Conservation (phyloP, 2,888 invertebrate genomes). For the Anticlea derivata region DNA sequence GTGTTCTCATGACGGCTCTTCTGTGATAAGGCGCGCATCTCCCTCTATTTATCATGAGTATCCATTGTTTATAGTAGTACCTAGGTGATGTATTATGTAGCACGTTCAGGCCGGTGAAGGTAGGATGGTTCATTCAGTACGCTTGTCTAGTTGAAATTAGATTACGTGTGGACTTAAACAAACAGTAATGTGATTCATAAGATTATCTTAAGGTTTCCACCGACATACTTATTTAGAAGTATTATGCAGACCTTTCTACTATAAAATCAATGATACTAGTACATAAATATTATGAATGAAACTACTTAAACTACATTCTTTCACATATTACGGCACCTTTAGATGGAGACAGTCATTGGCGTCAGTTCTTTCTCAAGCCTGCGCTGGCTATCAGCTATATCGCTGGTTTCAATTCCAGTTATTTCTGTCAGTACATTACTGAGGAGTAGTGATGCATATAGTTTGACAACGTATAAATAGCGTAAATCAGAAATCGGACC, state of each 20-base stretch:
- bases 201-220: slow-evolving; percentile 4
- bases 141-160: slow-evolving; percentile 19
- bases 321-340: slow-evolving; percentile 4
- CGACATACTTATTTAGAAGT: background rate
- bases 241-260: background rate
- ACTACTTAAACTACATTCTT: background rate
- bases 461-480: too few species aligned
- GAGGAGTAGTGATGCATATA: too few species aligned
- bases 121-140: slow-evolving; percentile 14
- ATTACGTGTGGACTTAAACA: slow-evolving; percentile 19
- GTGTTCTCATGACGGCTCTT: slow-evolving; percentile 46
- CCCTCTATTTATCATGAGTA: slow-evolving; percentile 50
- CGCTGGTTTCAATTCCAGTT: too few species aligned
- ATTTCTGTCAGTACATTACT: too few species aligned
- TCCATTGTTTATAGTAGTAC: slow-evolving; percentile 42
- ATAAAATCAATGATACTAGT: background rate
- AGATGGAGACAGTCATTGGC: background rate
- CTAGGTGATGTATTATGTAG: slow-evolving; percentile 36
- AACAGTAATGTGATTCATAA: slow-evolving; percentile 26
- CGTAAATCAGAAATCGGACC: too few species aligned
- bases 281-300: slow-evolving; percentile 5
- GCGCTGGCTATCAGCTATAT: background rate
- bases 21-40: slow-evolving; percentile 40
- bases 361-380: background rate
- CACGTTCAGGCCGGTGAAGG: slow-evolving; percentile 16